Evolutionary conservation across 2,113 vertebrate species (phyloP).

Genomic region (Zonotrichia leucophrys): DNA sequence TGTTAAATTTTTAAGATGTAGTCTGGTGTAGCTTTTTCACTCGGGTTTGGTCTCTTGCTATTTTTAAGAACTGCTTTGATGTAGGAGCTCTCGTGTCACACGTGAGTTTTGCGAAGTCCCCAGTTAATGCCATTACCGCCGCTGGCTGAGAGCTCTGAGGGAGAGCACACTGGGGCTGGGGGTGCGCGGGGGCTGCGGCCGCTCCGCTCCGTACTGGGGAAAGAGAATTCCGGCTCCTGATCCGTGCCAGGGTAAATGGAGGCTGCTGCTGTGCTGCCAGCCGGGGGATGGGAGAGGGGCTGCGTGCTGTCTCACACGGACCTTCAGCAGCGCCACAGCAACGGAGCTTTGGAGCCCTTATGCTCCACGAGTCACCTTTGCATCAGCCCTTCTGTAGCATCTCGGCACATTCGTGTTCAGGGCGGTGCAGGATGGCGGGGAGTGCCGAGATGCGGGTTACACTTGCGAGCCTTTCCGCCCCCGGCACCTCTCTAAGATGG

Average conservation of each 20-base stretch:
- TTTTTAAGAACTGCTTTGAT: background rate
- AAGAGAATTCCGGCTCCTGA: no score
- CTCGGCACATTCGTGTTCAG: rapidly evolving
- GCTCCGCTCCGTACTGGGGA: rapidly evolving
- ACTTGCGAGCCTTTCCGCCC: background rate
- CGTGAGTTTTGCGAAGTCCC: background rate
- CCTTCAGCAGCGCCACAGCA: background rate
- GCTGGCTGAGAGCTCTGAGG: background rate
- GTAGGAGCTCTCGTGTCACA: background rate
- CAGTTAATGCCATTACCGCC: background rate
- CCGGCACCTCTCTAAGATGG: rapidly evolving
- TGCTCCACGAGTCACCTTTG: background rate
- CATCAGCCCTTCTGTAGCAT: background rate
- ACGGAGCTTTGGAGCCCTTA: background rate
- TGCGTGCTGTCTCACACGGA: background rate
- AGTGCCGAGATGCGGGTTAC: rapidly evolving
- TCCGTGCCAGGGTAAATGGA: background rate
- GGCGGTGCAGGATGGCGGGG: background rate
- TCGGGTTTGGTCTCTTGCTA: background rate
- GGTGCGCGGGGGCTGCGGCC: background rate
- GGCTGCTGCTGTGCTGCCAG: background rate
- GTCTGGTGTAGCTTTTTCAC: background rate
- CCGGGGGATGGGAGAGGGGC: rapidly evolving
- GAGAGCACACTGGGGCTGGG: rapidly evolving
- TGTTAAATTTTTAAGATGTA: background rate